These are phyloP conservation scores for Dicyrtoma fusca DNA, from an alignment of 2,888 invertebrate species.

Conservation along the genomic window DNA sequence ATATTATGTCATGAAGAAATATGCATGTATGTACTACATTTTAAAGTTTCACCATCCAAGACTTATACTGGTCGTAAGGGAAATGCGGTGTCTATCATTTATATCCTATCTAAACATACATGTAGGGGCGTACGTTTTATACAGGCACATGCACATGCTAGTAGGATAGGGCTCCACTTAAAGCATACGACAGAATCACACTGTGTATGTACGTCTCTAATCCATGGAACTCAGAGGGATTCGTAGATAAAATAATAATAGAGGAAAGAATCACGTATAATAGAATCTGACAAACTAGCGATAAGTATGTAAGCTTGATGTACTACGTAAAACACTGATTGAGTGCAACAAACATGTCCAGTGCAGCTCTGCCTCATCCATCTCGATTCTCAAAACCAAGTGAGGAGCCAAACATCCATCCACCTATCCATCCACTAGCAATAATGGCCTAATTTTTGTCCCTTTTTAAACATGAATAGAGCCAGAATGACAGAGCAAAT, in stretches of 20 bases:
- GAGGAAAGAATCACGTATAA: conserved; percentile 23
- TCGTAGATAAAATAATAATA: conserved; percentile 17
- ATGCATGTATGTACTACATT: no score
- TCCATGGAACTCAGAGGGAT: not conserved
- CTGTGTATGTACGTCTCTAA: no score
- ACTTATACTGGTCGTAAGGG: no score
- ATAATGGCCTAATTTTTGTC: conserved; percentile 57
- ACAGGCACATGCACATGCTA: no score
- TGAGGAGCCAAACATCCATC: not conserved
- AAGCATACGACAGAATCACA: not conserved
- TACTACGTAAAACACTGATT: conserved; percentile 10
- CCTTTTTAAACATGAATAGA: conserved; percentile 55
- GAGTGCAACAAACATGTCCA: conserved; percentile 24
- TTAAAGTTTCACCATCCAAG: no score
- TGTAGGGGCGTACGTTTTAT: no score
- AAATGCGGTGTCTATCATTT: no score
- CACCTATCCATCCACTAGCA: conserved; percentile 34
- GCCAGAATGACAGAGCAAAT: conserved; percentile 56
- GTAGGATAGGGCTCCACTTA: no score
- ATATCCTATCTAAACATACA: no score
- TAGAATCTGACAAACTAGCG: conserved; percentile 17
- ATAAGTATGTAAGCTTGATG: conserved; percentile 13
- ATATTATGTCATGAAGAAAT: no score
- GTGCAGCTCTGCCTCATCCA: conserved; percentile 27
- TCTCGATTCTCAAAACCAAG: conserved; percentile 10